Percentiles rank a stretch among this genome's conserved stretches.
Evolutionary conservation across 2,113 vertebrate species (phyloP).

Genomic region (Electrona antarctica): DNA sequence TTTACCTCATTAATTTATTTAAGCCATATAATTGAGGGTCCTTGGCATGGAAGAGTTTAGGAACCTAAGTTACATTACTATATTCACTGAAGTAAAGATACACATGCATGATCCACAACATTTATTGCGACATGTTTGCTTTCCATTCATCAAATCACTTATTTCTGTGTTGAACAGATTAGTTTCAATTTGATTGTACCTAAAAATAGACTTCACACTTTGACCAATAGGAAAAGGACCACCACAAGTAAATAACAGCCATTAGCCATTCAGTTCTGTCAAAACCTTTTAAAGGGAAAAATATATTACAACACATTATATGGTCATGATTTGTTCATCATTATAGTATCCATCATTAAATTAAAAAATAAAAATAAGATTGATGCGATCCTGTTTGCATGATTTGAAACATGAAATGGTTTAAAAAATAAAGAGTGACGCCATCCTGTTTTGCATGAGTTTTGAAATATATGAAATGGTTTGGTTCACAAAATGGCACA

Average conservation of each 20-base stretch:
- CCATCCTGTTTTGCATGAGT: slow-evolving; percentile 11
- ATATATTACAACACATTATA: slow-evolving; percentile 43
- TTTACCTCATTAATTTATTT: too few relatives aligned
- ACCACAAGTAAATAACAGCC: slow-evolving; percentile 33
- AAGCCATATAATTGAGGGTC: too few relatives aligned
- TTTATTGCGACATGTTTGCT: too few relatives aligned
- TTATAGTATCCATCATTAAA: slow-evolving; percentile 48
- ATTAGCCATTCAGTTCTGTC: slow-evolving; percentile 40
- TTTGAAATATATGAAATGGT: slow-evolving; percentile 53
- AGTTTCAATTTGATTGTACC: too few relatives aligned
- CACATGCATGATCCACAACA: too few relatives aligned
- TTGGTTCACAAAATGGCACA: slow-evolving; percentile 42
- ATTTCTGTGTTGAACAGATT: too few relatives aligned
- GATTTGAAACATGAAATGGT: slow-evolving; percentile 48
- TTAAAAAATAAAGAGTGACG: slow-evolving; percentile 38
- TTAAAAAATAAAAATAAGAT: slow-evolving; percentile 57
- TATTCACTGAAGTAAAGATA: too few relatives aligned
- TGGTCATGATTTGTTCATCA: slow-evolving; percentile 43
- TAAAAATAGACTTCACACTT: slow-evolving; percentile 6
- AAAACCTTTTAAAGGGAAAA: slow-evolving; percentile 61
- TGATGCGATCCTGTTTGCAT: slow-evolving; percentile 15
- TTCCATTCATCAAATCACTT: too few relatives aligned
- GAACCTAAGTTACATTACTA: too few relatives aligned
- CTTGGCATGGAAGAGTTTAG: too few relatives aligned
- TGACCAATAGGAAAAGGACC: slow-evolving; percentile 9